A percentile compares a stretch with the other conserved stretches of the same genome.
Evolutionary conservation across 2,113 vertebrate genomes (phyloP).

Genomic region (Malurus cyaneus): DNA sequence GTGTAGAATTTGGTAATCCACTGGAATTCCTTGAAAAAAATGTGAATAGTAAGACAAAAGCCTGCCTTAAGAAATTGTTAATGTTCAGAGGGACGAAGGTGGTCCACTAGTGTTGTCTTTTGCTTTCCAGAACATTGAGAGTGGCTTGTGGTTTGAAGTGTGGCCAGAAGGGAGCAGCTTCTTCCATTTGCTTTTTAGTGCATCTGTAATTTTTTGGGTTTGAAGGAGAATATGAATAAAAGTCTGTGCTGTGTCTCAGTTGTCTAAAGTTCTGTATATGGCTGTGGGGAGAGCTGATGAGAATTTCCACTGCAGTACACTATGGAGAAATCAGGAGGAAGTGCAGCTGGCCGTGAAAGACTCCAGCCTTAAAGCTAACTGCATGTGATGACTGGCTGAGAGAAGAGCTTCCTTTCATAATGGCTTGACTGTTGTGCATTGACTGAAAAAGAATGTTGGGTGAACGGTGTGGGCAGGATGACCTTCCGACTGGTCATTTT

Average conservation of each 20-base stretch:
- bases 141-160: not conserved
- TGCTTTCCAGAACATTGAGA: not conserved
- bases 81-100: not conserved
- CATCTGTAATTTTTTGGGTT: not conserved
- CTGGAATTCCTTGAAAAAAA: not conserved
- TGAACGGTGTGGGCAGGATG: not conserved
- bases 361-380: not conserved
- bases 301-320: not conserved
- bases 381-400: not conserved
- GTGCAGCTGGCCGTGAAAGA: not conserved
- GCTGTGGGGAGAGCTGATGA: not conserved
- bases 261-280: not conserved
- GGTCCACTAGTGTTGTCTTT: not conserved
- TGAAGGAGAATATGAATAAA: not conserved
- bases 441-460: not conserved
- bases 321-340: not conserved
- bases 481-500: not conserved
- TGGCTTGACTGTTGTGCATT: rapidly evolving
- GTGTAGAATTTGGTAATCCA: not conserved
- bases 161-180: not conserved
- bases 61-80: not conserved
- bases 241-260: not conserved
- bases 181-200: not conserved
- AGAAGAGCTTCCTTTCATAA: not conserved
- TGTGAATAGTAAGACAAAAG: not conserved